Percentiles rank a stretch among this genome's conserved stretches.
Evolutionary conservation across 2,113 vertebrate genomes (phyloP).

Genomic region (Zosterops lateralis): DNA sequence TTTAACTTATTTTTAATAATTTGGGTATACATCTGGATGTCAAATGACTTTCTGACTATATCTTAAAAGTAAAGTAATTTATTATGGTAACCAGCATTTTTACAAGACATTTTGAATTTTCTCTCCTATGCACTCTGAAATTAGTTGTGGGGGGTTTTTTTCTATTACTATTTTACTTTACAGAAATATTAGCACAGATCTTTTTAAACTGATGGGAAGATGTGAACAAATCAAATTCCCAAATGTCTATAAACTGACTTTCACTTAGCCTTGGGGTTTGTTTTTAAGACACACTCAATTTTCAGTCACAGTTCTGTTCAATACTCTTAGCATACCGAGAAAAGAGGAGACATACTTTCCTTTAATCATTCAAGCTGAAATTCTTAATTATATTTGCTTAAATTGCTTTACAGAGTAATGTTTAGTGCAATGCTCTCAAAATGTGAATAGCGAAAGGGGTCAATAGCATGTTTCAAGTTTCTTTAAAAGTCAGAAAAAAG

Average conservation of each 20-base stretch:
- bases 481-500: conserved; percentile 51
- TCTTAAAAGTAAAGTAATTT: neutral
- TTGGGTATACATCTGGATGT: neutral
- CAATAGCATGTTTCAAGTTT: conserved; percentile 55
- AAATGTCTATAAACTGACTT: conserved; percentile 42
- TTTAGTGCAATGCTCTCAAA: neutral
- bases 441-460: conserved; percentile 8
- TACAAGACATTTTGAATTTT: neutral
- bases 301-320: conserved; percentile 19
- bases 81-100: neutral
- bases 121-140: neutral
- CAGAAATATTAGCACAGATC: neutral
- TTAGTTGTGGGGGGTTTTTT: rapidly evolving
- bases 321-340: conserved; percentile 12
- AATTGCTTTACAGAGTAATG: conserved; percentile 19
- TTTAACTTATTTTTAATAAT: neutral
- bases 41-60: neutral
- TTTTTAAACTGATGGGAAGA: conserved; percentile 11
- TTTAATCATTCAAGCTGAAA: conserved; percentile 31
- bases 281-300: conserved; percentile 34
- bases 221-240: conserved; percentile 39
- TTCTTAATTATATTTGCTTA: conserved; percentile 47
- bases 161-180: conserved; percentile 7
- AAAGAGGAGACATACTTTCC: neutral
- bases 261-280: conserved; percentile 36